Base-by-base conservation (phyloP, 2,888 invertebrate genomes). In the Liopterus haemorrhoidalis region DNA sequence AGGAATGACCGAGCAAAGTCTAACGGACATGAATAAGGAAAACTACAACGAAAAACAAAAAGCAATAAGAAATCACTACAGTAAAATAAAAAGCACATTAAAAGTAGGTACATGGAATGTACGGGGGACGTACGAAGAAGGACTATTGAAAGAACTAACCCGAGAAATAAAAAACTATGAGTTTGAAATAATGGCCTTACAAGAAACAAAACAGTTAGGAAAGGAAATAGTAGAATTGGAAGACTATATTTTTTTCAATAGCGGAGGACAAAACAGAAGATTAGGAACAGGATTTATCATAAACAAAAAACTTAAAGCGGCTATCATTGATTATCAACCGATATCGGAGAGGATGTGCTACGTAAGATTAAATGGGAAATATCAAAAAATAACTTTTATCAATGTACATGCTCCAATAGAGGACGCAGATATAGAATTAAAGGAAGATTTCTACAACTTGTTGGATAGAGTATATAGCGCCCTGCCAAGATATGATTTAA, bases 291-390 rank as follows among this genome's bases (percentile, higher is more conserved):
- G 8, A 32, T 32, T 32, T 20, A 22, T 44, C 14, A 15, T 44
- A 5, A 31, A 28, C 5, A 38, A 33, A 11, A 19, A 31, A 22
- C 5, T 43, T 15, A 44, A 37, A 27, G 35, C 21, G 19, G 27
- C 20, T 9, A 18, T 45, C 12, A 32, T 44, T 5, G 22, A 42
- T 2, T 54, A 50, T 37, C 43, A 42, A 39, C 37, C 49, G 12
- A n/a, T n/a, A n/a, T n/a, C n/a, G n/a, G n/a, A n/a, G n/a, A n/a
- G n/a, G n/a, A n/a, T n/a, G n/a, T n/a, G n/a, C n/a, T n/a, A n/a
- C n/a, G n/a, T n/a, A n/a, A n/a, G n/a, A n/a, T n/a, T n/a, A n/a
- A n/a, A n/a, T n/a, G n/a, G n/a, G n/a, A n/a, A n/a, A n/a, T n/a
- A n/a, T n/a, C n/a, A n/a, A n/a, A n/a, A n/a, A n/a, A n/a, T n/a